These are phyloP conservation scores for Stenopsyche tienmushanensis DNA, from an alignment of 1,140 invertebrate genomes.

Conservation along the genomic window DNA sequence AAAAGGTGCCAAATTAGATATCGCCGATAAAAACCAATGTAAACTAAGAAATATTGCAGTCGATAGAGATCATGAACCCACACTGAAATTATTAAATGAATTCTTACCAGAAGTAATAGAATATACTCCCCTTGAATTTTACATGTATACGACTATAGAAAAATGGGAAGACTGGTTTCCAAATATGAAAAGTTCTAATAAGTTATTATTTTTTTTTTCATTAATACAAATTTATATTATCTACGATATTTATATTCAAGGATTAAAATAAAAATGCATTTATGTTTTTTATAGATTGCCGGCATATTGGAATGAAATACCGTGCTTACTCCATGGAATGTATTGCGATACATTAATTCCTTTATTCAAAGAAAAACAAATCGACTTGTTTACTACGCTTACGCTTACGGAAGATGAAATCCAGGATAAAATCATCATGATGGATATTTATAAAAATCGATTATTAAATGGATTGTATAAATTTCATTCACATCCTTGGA, in stretches of 20 bases:
- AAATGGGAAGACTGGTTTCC: conserved; percentile 30
- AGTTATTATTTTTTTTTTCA: conserved; percentile 39
- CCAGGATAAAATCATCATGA: conserved; percentile 53
- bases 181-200: neutral
- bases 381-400: conserved; percentile 57
- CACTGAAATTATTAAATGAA: conserved; percentile 46
- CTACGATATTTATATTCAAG: neutral
- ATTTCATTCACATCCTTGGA: conserved; percentile 59
- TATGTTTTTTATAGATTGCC: conserved; percentile 47
- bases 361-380: conserved; percentile 48
- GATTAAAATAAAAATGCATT: conserved; percentile 31
- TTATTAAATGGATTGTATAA: conserved; percentile 51
- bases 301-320: conserved; percentile 48
- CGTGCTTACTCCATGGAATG: conserved; percentile 57
- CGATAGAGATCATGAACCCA: conserved; percentile 51
- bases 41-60: conserved; percentile 52
- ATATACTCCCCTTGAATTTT: conserved; percentile 17
- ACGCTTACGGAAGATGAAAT: conserved; percentile 56
- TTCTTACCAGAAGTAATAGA: neutral
- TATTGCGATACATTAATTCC: conserved; percentile 52
- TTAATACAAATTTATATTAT: conserved; percentile 45
- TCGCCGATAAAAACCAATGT: conserved; percentile 49
- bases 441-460: conserved; percentile 56
- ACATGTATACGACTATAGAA: conserved; percentile 15
- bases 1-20: conserved; percentile 49